A percentile compares a stretch with the other conserved stretches of the same genome.
Evolutionary conservation across 1,140 invertebrate genomes (phyloP).

Genomic region (Pinna nobilis): DNA sequence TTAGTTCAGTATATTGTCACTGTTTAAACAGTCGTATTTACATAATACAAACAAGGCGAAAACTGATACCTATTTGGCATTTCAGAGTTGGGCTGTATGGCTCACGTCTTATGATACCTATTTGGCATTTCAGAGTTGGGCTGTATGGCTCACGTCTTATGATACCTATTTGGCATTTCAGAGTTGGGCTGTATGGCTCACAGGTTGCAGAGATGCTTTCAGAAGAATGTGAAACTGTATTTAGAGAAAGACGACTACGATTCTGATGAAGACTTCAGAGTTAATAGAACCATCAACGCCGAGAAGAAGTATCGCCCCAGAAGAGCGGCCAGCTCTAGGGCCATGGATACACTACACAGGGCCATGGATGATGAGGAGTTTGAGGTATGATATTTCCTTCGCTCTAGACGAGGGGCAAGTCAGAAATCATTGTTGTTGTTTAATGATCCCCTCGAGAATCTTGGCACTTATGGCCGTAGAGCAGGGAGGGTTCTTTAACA

Average conservation of each 20-base stretch:
- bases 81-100: too few relatives aligned
- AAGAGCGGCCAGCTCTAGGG: slow-evolving; percentile 35
- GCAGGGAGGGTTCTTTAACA: too few relatives aligned
- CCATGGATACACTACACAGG: slow-evolving; percentile 31
- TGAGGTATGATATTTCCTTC: too few relatives aligned
- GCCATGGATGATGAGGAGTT: slow-evolving; percentile 42
- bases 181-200: slow-evolving; percentile 40
- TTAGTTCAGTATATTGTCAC: not conserved
- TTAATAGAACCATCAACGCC: not conserved
- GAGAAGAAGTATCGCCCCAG: slow-evolving; percentile 35
- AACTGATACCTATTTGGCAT: too few relatives aligned
- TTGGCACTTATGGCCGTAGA: too few relatives aligned
- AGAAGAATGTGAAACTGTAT: slow-evolving; percentile 23
- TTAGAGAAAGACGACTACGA: slow-evolving; percentile 27
- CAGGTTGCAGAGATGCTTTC: slow-evolving; percentile 23
- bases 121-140: too few relatives aligned
- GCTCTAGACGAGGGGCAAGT: too few relatives aligned
- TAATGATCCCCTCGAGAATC: too few relatives aligned
- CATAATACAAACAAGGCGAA: not conserved
- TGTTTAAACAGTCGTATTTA: not conserved
- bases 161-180: not conserved
- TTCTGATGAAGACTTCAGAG: slow-evolving; percentile 35
- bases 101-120: too few relatives aligned
- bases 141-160: too few relatives aligned
- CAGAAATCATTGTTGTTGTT: too few relatives aligned